Conservation (phyloP, 1,140 invertebrate species). For the Atta cephalotes region DNA sequence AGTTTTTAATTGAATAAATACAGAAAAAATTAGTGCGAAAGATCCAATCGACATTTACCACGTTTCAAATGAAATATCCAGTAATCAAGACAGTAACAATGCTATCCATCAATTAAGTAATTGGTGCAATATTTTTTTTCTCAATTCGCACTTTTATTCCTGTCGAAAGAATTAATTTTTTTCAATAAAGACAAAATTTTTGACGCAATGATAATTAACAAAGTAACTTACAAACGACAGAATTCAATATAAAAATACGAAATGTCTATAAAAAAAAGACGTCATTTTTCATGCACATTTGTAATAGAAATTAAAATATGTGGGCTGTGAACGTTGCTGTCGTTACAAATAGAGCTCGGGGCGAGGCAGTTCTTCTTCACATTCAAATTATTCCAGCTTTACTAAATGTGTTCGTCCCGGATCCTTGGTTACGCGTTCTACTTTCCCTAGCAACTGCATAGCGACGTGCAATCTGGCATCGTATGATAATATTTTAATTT, state of each 20-base stretch:
- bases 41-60: conserved; percentile 66
- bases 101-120: conserved; percentile 47
- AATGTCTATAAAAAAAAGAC: background rate
- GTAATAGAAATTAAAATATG: conserved; percentile 18
- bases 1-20: conserved; percentile 75
- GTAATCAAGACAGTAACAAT: conserved; percentile 56
- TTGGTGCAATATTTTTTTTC: conserved; percentile 50
- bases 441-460: conserved; percentile 54
- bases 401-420: conserved; percentile 38
- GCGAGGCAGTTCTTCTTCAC: conserved; percentile 31
- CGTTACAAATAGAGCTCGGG: conserved; percentile 36
- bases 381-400: conserved; percentile 58
- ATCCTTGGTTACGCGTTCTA: conserved; percentile 49
- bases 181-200: background rate
- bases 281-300: background rate
- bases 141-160: conserved; percentile 30
- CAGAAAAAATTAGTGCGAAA: conserved; percentile 61
- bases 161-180: conserved; percentile 37
- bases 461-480: conserved; percentile 40
- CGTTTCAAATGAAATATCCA: conserved; percentile 66
- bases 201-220: background rate
- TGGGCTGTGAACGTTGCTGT: conserved; percentile 16
- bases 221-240: background rate
- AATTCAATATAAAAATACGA: background rate
- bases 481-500: conserved; percentile 60